Evolutionary conservation across 2,888 invertebrate genomes (phyloP).

Genomic region (Eucera pruinosa): DNA sequence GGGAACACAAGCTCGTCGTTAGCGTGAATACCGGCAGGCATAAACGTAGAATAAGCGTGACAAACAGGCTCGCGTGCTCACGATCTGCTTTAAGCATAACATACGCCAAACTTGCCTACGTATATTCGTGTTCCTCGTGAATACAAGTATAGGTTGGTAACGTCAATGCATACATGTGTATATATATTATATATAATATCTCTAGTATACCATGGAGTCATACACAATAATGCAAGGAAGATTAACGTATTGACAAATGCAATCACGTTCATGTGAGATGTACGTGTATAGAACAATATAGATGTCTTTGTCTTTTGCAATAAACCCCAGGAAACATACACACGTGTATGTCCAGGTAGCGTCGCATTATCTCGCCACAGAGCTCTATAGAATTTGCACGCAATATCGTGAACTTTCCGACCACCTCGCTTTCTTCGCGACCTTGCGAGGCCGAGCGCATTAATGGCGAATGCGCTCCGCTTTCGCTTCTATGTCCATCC

Average conservation of each 20-base stretch:
- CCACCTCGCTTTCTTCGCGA: constrained; percentile 44
- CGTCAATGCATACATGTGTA: neutral
- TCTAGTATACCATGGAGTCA: neutral
- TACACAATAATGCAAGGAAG: constrained; percentile 45
- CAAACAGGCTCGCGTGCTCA: constrained; percentile 49
- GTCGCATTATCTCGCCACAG: constrained; percentile 46
- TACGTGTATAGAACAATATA: neutral
- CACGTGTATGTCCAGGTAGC: constrained; percentile 33
- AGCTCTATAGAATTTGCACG: constrained; percentile 52
- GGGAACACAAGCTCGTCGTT: constrained; percentile 41
- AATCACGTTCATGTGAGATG: constrained; percentile 18
- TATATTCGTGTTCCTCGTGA: neutral
- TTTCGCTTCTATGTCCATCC: neutral
- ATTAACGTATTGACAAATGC: constrained; percentile 63
- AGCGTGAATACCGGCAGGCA: constrained; percentile 36
- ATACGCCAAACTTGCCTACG: neutral
- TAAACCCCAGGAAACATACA: constrained; percentile 33
- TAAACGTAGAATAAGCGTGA: constrained; percentile 46
- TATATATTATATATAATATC: too few relatives aligned
- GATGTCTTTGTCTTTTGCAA: constrained; percentile 46
- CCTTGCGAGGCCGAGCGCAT: constrained; percentile 55
- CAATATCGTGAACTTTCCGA: constrained; percentile 59
- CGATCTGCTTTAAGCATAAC: constrained; percentile 25
- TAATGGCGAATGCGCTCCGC: constrained; percentile 3
- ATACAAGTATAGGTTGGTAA: constrained; percentile 16